Conservation (phyloP, 23 tunicate genomes). For the Halocynthia roretzi region DNA sequence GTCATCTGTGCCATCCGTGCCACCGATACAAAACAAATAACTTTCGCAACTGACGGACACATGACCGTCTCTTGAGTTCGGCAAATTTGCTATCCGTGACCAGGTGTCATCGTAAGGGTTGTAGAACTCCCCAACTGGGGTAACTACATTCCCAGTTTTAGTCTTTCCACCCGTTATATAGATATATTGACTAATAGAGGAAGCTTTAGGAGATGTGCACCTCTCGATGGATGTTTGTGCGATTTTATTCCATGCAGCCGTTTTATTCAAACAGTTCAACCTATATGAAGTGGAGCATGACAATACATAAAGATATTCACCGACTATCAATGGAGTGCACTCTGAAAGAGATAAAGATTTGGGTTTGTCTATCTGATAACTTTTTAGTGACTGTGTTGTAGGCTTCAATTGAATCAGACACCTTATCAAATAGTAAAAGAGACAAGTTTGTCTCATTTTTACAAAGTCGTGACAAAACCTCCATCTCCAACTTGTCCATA, state of each 20-base stretch:
- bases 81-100: constrained; percentile 7
- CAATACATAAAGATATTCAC: constrained; percentile 15
- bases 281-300: not conserved
- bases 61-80: constrained; percentile 12
- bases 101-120: constrained; percentile 5
- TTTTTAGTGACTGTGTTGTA: constrained; percentile 15
- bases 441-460: constrained; percentile 6
- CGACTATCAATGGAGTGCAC: not conserved
- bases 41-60: constrained; percentile 17
- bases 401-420: not conserved
- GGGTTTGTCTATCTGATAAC: constrained; percentile 3
- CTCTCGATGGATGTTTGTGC: not conserved
- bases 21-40: constrained; percentile 18
- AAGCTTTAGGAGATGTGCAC: not conserved
- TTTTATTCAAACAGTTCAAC: constrained; percentile 4
- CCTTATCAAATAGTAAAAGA: constrained; percentile 9
- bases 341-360: not conserved
- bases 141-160: not conserved
- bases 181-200: constrained; percentile 1
- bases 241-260: not conserved
- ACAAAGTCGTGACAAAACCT: constrained; percentile 14
- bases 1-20: not conserved
- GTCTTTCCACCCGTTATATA: constrained; percentile 7
- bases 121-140: constrained; percentile 12
- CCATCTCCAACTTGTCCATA: not conserved